Evolutionary conservation across 2,888 invertebrate genomes (phyloP).

Genomic region (Quadroppia sp.): DNA sequence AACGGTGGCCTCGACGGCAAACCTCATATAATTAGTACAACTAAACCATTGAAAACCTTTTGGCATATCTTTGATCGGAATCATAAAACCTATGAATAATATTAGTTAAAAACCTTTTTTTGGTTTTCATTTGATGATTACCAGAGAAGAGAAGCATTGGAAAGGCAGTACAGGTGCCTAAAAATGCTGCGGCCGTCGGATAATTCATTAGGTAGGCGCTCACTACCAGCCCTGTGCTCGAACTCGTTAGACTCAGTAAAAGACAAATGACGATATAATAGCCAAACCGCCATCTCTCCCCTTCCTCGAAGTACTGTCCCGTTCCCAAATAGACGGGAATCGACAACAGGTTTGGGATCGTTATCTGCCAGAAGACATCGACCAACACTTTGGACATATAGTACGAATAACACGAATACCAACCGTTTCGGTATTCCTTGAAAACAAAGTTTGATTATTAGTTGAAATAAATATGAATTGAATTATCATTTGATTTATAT

Average conservation of each 20-base stretch:
- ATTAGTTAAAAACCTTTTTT: too few relatives aligned
- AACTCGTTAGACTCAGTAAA: conserved; percentile 83
- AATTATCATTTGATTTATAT: background rate
- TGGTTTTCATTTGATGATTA: background rate
- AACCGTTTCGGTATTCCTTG: conserved; percentile 79
- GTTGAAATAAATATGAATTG: background rate
- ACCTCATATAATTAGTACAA: conserved; percentile 67
- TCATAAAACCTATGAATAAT: conserved; percentile 6
- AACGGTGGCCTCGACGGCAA: conserved; percentile 83
- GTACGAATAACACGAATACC: conserved; percentile 80
- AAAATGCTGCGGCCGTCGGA: conserved; percentile 83
- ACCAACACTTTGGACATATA: conserved; percentile 72
- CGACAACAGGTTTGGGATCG: background rate
- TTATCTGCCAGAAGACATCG: conserved; percentile 65
- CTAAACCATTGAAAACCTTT: background rate
- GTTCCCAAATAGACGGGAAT: conserved; percentile 73
- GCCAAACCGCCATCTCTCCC: conserved; percentile 58
- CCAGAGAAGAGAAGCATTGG: conserved; percentile 93
- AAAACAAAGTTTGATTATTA: conserved; percentile 57
- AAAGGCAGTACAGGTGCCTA: conserved; percentile 91
- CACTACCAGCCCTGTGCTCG: conserved; percentile 83
- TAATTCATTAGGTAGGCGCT: conserved; percentile 61
- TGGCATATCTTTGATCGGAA: background rate
- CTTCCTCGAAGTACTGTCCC: conserved; percentile 79
- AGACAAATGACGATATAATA: conserved; percentile 54